Evolutionary conservation across 2,797 vertebrate species (phyloP).

Genomic region (Sciurus vulgaris): DNA sequence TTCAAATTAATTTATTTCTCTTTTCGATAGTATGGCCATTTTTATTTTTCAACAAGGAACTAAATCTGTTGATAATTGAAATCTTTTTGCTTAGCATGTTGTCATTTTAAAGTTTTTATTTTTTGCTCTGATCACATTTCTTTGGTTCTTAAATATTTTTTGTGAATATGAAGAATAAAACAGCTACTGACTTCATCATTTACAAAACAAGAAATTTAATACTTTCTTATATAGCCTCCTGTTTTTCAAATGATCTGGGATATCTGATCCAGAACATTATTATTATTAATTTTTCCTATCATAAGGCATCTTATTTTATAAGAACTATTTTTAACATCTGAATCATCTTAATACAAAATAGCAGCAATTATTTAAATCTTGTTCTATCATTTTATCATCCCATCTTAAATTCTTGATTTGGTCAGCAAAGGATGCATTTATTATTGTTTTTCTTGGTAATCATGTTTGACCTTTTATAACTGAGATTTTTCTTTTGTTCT

Average conservation of each 20-base stretch:
- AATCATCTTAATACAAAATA: constrained; percentile 12
- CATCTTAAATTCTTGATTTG: constrained; percentile 40
- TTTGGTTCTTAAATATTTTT: constrained; percentile 22
- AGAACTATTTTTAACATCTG: constrained; percentile 18
- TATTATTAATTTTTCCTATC: background rate
- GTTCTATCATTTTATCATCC: background rate
- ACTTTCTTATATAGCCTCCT: background rate
- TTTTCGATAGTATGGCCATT: background rate
- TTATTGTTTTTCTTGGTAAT: background rate
- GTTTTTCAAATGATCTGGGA: constrained; percentile 7
- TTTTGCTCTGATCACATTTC: background rate
- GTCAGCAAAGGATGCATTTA: background rate
- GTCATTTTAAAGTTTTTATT: background rate
- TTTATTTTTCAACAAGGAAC: background rate
- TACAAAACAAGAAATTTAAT: constrained; percentile 20
- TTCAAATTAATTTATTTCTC: background rate
- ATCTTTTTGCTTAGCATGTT: background rate
- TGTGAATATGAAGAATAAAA: background rate
- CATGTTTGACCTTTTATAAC: background rate
- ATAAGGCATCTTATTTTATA: background rate
- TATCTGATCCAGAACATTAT: background rate
- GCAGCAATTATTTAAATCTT: background rate
- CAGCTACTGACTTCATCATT: background rate
- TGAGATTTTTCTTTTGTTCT: background rate
- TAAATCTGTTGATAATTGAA: background rate